phyloP scores from a whole-genome alignment of 2,113 vertebrate genomes.

The Hiodon tergisus region DNA sequence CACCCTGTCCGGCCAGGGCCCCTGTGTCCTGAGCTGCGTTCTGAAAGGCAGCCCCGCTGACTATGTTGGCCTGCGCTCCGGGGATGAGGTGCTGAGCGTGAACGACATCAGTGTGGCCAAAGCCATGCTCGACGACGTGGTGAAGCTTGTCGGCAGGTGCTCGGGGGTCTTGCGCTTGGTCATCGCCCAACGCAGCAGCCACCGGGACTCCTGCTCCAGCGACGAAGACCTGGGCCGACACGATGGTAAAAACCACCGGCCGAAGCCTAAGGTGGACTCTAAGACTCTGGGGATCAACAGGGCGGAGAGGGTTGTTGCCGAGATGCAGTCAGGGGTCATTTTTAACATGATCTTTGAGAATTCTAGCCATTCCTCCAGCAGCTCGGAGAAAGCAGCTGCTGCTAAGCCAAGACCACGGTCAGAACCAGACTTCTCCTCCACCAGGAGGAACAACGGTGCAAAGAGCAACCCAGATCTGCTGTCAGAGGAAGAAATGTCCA shows the following conservation, averaged over 20 bases:
- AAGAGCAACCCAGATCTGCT: slow-evolving; percentile 61
- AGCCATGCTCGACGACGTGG: slow-evolving; percentile 94
- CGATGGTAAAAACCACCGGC: slow-evolving; percentile 72
- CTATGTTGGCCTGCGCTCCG: slow-evolving; percentile 82
- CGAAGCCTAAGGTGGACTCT: slow-evolving; percentile 78
- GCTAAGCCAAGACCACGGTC: slow-evolving; percentile 66
- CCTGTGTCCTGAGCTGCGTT: slow-evolving; percentile 84
- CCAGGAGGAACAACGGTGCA: slow-evolving; percentile 39
- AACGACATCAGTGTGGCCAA: slow-evolving; percentile 91
- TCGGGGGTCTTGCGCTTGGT: slow-evolving; percentile 83
- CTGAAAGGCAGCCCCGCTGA: slow-evolving; percentile 90
- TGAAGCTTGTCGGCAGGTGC: slow-evolving; percentile 91
- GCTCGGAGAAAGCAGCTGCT: slow-evolving; percentile 57
- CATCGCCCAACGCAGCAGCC: slow-evolving; percentile 69
- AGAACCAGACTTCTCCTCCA: slow-evolving; percentile 62
- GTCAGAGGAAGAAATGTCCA: slow-evolving; percentile 73
- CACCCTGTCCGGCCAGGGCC: slow-evolving; percentile 85
- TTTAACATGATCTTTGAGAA: slow-evolving; percentile 95
- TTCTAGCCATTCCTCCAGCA: slow-evolving; percentile 69
- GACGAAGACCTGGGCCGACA: slow-evolving; percentile 81
- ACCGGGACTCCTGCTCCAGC: slow-evolving; percentile 81
- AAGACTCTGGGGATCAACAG: slow-evolving; percentile 89
- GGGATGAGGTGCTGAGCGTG: slow-evolving; percentile 83
- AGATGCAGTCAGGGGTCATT: slow-evolving; percentile 92
- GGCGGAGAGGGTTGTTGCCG: slow-evolving; percentile 89